Conservation (phyloP, 2,797 vertebrate genomes). For the Amblyopsis hoosieri region DNA sequence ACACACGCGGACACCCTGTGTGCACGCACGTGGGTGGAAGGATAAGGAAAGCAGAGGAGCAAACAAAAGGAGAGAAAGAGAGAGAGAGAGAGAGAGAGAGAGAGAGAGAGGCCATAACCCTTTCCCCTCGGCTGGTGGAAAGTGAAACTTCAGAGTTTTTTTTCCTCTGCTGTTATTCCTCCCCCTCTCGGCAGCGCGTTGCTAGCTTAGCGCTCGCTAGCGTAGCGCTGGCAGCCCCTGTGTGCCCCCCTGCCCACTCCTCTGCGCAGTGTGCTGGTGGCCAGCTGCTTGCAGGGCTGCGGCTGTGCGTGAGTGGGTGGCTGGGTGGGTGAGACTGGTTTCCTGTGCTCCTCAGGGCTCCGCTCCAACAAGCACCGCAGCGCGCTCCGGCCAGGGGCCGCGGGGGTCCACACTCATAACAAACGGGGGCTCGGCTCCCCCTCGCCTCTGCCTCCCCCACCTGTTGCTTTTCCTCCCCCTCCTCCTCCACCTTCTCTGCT, state of each 20-base stretch:
- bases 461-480: conserved; percentile 44
- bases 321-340: conserved; percentile 89
- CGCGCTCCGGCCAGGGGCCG: conserved; percentile 78
- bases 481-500: conserved; percentile 63
- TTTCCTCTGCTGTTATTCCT: conserved; percentile 46
- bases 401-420: conserved; percentile 78
- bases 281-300: conserved; percentile 82
- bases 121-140: conserved; percentile 64
- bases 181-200: conserved; percentile 71
- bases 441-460: conserved; percentile 54
- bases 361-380: conserved; percentile 79
- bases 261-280: conserved; percentile 72
- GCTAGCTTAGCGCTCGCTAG: conserved; percentile 71
- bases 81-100: conserved; percentile 50
- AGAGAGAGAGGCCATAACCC: conserved; percentile 68
- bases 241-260: conserved; percentile 74
- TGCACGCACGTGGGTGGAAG: conserved; percentile 78
- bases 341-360: conserved; percentile 94
- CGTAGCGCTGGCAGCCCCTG: conserved; percentile 73
- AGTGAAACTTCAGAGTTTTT: conserved; percentile 75
- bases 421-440: conserved; percentile 77
- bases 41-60: conserved; percentile 77
- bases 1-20: conserved; percentile 65
- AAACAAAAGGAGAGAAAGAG: conserved; percentile 45
- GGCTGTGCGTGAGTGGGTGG: conserved; percentile 81